Conservation (phyloP, 2,888 invertebrate species). For the Hirtodrosophila cameraria region DNA sequence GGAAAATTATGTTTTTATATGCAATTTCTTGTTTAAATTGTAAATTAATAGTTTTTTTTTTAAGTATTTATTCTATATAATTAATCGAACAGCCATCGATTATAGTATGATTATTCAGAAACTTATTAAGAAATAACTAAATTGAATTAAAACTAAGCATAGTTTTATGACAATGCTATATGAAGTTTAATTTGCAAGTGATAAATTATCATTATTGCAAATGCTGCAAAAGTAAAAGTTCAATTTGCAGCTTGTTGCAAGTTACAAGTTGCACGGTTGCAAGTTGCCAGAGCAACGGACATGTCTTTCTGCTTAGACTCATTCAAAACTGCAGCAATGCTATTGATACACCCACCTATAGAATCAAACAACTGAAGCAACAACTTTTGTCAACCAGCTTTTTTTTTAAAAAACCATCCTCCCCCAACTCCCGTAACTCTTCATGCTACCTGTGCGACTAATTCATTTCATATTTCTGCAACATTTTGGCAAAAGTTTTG, state of each 20-base stretch:
- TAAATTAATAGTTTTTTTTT: too few species aligned
- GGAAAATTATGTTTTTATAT: too few species aligned
- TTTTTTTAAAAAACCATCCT: not conserved
- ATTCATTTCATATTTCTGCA: constrained; percentile 77
- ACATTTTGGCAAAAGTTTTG: constrained; percentile 60
- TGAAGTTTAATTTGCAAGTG: constrained; percentile 12
- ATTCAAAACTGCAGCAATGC: constrained; percentile 33
- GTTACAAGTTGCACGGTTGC: constrained; percentile 27
- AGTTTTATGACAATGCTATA: not conserved
- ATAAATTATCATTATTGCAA: constrained; percentile 38
- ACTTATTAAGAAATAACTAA: too few species aligned
- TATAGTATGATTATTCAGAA: too few species aligned
- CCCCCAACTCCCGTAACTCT: not conserved
- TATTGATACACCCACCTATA: constrained; percentile 43
- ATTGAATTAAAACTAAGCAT: too few species aligned
- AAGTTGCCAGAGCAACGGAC: constrained; percentile 21
- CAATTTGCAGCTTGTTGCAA: constrained; percentile 48
- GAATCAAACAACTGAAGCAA: constrained; percentile 61
- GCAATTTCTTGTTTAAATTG: too few species aligned
- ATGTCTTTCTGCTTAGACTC: not conserved
- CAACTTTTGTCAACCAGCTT: constrained; percentile 66
- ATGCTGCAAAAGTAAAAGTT: constrained; percentile 64
- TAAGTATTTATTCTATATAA: too few species aligned
- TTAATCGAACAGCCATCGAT: too few species aligned
- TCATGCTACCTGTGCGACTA: constrained; percentile 56